A percentile compares a stretch with the other conserved stretches of the same genome.
Conservation (phyloP, 2,113 vertebrate species). For the Carettochelys insculpta region DNA sequence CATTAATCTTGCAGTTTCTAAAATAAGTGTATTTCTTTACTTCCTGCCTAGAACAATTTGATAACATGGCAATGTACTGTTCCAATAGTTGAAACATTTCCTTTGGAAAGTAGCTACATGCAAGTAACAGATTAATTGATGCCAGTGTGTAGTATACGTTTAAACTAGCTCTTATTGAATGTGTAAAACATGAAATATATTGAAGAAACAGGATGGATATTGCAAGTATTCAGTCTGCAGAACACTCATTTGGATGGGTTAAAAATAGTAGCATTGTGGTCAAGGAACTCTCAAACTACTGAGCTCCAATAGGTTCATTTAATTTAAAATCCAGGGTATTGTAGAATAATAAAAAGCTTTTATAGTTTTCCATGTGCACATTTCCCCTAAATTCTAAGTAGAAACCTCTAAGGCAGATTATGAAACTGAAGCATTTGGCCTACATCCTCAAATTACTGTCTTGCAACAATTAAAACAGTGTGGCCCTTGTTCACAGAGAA, state of each 20-base stretch:
- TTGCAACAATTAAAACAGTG: slow-evolving; percentile 60
- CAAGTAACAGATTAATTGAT: fast-evolving
- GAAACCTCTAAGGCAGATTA: slow-evolving; percentile 41
- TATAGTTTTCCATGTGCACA: slow-evolving; percentile 23
- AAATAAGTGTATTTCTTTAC: background rate
- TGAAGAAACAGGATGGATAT: background rate
- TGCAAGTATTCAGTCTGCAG: background rate
- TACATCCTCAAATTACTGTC: slow-evolving; percentile 52
- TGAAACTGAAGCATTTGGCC: slow-evolving; percentile 63
- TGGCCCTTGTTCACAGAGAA: slow-evolving; percentile 53
- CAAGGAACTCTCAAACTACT: background rate
- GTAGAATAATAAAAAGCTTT: slow-evolving; percentile 29
- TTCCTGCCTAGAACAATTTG: background rate
- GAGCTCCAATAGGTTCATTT: background rate
- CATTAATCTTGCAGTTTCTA: background rate
- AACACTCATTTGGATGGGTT: background rate
- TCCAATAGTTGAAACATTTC: background rate
- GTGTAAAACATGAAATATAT: background rate
- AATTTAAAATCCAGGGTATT: background rate
- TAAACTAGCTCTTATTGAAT: no score
- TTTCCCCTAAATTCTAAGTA: slow-evolving; percentile 43
- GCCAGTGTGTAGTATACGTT: background rate
- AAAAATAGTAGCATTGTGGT: background rate
- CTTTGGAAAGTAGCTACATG: background rate
- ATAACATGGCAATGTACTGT: background rate